Evolutionary conservation across 2,113 vertebrate genomes (phyloP).

Genomic region (Corapipo altera): DNA sequence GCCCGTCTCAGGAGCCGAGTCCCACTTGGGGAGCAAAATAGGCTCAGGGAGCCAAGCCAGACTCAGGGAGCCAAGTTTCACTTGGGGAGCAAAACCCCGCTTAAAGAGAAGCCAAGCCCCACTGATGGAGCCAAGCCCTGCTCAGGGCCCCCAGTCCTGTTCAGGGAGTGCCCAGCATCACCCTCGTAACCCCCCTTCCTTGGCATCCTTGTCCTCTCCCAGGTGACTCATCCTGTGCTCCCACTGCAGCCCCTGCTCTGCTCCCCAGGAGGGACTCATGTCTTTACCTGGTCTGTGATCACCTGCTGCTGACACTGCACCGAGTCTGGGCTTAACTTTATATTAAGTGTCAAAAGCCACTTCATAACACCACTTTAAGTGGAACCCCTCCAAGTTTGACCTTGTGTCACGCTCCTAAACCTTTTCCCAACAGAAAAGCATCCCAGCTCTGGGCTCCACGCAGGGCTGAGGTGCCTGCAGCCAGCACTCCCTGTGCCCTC

Average conservation of each 20-base stretch:
- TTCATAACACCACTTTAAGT: neutral
- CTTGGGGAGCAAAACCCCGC: neutral
- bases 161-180: no score
- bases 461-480: accelerated
- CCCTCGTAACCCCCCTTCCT: accelerated
- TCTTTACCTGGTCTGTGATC: neutral
- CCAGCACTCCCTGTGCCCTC: neutral
- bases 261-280: neutral
- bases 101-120: neutral
- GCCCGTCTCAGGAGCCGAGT: neutral
- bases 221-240: neutral
- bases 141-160: neutral
- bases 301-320: neutral
- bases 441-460: neutral
- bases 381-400: neutral
- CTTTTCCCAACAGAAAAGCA: neutral
- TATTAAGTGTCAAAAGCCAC: accelerated
- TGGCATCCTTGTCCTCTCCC: no score
- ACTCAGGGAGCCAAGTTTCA: accelerated
- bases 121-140: accelerated
- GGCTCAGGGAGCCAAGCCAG: accelerated
- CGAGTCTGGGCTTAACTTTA: accelerated
- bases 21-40: neutral
- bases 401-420: neutral
- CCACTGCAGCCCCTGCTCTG: accelerated